phyloP scores from a whole-genome alignment of 1,140 invertebrate genomes.

The Metaphire vulgaris region DNA sequence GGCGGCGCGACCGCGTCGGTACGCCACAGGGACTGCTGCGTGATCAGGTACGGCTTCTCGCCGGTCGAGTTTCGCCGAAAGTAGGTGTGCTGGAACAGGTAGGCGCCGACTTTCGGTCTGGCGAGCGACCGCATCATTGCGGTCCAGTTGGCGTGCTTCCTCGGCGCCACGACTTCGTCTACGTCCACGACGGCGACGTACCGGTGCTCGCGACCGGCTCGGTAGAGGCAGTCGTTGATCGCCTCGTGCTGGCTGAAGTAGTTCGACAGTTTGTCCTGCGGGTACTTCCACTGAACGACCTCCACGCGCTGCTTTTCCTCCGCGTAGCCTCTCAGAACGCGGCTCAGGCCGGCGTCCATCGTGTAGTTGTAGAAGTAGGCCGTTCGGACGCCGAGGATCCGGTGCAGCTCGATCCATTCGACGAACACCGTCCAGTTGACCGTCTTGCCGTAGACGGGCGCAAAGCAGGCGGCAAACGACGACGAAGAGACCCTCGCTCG shows the following conservation, averaged over 20 bases:
- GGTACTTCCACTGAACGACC: constrained; percentile 23
- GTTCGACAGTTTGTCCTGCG: constrained; percentile 6
- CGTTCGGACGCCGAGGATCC: constrained; percentile 6
- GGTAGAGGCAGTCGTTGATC: constrained; percentile 24
- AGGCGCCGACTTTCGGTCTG: constrained; percentile 10
- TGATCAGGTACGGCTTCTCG: constrained; percentile 21
- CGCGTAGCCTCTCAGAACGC: constrained; percentile 5
- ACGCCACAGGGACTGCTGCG: constrained; percentile 22
- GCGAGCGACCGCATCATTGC: constrained; percentile 2
- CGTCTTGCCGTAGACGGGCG: constrained; percentile 11
- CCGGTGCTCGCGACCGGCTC: constrained; percentile 4
- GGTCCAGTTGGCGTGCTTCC: constrained; percentile 9
- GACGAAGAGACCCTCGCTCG: too few species aligned
- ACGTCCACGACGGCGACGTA: constrained; percentile 20
- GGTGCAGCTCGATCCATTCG: constrained; percentile 22
- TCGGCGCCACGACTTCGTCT: constrained; percentile 22
- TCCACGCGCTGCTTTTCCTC: background rate
- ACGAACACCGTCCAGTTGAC: constrained; percentile 17
- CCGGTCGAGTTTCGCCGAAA: constrained; percentile 18
- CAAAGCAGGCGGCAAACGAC: constrained; percentile 10
- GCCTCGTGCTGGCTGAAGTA: constrained; percentile 16
- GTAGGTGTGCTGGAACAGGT: constrained; percentile 25
- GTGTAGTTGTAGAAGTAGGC: constrained; percentile 19
- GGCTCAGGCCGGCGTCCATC: background rate
- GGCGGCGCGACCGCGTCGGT: constrained; percentile 14